These are phyloP conservation scores for Acronicta aceris DNA, from an alignment of 2,888 invertebrate genomes.

Conservation along the genomic window DNA sequence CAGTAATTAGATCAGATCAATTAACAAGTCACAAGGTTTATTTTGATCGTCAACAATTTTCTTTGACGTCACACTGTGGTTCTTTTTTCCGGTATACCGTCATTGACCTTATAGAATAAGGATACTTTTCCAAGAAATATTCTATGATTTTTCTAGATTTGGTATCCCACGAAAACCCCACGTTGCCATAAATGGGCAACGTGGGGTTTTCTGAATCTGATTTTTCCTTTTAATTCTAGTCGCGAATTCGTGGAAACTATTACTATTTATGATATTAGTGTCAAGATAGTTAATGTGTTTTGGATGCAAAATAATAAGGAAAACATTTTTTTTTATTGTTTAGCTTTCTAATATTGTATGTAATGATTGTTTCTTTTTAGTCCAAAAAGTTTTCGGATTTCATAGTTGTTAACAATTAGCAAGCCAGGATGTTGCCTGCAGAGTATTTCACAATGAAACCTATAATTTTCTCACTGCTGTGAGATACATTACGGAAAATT, in stretches of 20 bases:
- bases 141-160: conserved; percentile 17
- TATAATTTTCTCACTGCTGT: background rate
- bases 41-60: conserved; percentile 37
- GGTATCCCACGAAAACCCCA: no score
- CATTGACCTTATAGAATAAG: conserved; percentile 29
- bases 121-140: conserved; percentile 28
- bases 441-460: no score
- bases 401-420: no score
- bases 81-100: conserved; percentile 38
- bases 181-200: no score
- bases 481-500: background rate
- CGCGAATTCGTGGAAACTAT: conserved; percentile 4
- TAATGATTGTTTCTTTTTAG: no score
- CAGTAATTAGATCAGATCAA: conserved; percentile 19
- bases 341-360: no score
- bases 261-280: background rate
- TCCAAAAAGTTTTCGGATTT: no score
- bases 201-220: background rate
- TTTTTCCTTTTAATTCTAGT: conserved; percentile 32
- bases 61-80: conserved; percentile 11
- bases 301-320: no score
- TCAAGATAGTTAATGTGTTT: no score
- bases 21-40: conserved; percentile 38
- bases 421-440: no score
- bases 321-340: no score